A percentile compares a stretch with the other conserved stretches of the same genome.
Evolutionary conservation across 2,113 vertebrate genomes (phyloP).

Genomic region (Narcine bancroftii): DNA sequence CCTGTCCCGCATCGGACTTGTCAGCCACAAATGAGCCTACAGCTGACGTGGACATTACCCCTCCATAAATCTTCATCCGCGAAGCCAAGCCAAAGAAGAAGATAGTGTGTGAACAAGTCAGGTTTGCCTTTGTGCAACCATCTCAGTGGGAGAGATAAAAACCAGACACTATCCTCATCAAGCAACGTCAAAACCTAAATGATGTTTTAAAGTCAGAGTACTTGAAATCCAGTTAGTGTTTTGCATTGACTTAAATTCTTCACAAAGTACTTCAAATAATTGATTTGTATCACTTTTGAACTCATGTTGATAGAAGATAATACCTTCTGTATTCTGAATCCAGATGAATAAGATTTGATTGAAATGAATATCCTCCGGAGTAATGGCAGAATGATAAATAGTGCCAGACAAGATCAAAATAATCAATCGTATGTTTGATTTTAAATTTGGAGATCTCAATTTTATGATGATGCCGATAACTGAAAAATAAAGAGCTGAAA

Average conservation of each 20-base stretch:
- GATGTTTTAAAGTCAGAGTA: neutral
- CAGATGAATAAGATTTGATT: neutral
- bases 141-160: neutral
- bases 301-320: neutral
- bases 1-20: too few species aligned
- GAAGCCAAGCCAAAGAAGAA: too few species aligned
- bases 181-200: neutral
- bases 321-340: neutral
- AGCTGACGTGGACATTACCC: too few species aligned
- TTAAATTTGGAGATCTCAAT: neutral
- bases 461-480: neutral
- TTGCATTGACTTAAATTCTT: neutral
- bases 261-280: neutral
- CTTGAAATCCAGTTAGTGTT: neutral
- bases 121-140: neutral
- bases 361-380: neutral
- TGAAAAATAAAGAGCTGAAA: neutral
- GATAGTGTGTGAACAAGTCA: too few species aligned
- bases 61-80: too few species aligned
- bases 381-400: neutral
- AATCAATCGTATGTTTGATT: neutral
- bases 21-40: too few species aligned
- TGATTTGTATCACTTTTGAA: neutral
- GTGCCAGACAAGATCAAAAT: neutral
- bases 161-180: neutral